Conservation (phyloP, 2,888 invertebrate genomes). For the Eilema caniola region DNA sequence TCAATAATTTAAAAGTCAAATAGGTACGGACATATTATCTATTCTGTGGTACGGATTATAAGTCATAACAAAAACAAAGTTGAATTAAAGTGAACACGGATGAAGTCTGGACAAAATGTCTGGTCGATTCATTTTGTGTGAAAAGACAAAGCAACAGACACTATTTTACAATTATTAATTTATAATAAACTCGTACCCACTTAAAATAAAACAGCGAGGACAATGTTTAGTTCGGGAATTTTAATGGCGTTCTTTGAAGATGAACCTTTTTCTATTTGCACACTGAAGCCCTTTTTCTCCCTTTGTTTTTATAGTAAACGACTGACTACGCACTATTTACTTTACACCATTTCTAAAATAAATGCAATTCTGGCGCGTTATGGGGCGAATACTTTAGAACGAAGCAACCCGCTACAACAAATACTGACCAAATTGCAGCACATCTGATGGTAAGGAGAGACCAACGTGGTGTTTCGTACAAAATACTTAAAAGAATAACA, state of each 20-base stretch:
- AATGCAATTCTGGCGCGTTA: slow-evolving; percentile 32
- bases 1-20: too few species aligned
- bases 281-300: slow-evolving; percentile 51
- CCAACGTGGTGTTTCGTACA: background rate
- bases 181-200: slow-evolving; percentile 20
- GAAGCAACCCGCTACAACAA: background rate
- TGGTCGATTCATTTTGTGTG: background rate
- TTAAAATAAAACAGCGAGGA: slow-evolving; percentile 54
- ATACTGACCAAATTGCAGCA: background rate
- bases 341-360: slow-evolving; percentile 62
- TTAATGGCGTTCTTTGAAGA: slow-evolving; percentile 58
- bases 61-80: too few species aligned
- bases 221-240: slow-evolving; percentile 64
- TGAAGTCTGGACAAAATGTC: background rate
- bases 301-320: slow-evolving; percentile 69
- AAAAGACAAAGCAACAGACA: background rate
- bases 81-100: too few species aligned
- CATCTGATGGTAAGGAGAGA: background rate
- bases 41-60: too few species aligned
- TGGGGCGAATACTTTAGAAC: background rate
- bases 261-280: slow-evolving; percentile 65
- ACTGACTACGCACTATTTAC: slow-evolving; percentile 61
- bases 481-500: background rate
- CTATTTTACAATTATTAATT: slow-evolving; percentile 5
- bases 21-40: too few species aligned